Conservation (phyloP, 2,113 vertebrate genomes). For the Sinocyclocheilus grahami region DNA sequence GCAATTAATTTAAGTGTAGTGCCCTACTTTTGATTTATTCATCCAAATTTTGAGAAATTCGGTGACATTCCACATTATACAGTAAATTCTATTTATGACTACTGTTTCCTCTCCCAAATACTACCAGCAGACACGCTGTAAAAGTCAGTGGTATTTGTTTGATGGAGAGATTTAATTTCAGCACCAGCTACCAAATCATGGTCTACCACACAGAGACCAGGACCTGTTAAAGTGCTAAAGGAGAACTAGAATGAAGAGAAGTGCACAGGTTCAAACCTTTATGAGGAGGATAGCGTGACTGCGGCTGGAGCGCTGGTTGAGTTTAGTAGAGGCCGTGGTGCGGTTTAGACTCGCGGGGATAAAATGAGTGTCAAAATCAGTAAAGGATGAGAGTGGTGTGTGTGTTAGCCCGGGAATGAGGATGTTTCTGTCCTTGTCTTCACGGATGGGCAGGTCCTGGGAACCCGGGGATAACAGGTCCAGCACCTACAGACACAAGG, state of each 20-base stretch:
- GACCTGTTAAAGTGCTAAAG: conserved; percentile 45
- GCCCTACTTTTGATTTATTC: not conserved
- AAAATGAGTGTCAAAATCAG: conserved; percentile 84
- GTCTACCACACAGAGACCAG: conserved; percentile 37
- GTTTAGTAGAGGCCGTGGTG: conserved; percentile 85
- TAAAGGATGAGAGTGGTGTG: conserved; percentile 75
- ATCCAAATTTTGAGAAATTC: not conserved
- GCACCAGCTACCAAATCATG: conserved; percentile 49
- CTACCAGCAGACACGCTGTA: conserved; percentile 59
- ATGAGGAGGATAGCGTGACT: conserved; percentile 87
- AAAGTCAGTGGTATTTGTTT: conserved; percentile 62
- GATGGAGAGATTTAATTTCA: conserved; percentile 45
- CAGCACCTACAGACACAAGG: conserved; percentile 75
- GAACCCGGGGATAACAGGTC: conserved; percentile 81
- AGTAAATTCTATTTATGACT: too few relatives aligned
- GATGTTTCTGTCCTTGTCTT: conserved; percentile 86
- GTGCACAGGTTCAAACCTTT: conserved; percentile 72
- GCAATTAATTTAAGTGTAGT: too few relatives aligned
- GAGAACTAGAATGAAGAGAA: not conserved
- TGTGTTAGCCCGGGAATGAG: conserved; percentile 83
- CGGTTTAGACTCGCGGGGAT: conserved; percentile 84
- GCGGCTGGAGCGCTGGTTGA: conserved; percentile 87
- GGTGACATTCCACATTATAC: too few relatives aligned
- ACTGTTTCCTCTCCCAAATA: conserved; percentile 7
- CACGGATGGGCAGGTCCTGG: conserved; percentile 85